Conservation (phyloP, 2,888 invertebrate species). For the Thecocarcelia acutangulata region DNA sequence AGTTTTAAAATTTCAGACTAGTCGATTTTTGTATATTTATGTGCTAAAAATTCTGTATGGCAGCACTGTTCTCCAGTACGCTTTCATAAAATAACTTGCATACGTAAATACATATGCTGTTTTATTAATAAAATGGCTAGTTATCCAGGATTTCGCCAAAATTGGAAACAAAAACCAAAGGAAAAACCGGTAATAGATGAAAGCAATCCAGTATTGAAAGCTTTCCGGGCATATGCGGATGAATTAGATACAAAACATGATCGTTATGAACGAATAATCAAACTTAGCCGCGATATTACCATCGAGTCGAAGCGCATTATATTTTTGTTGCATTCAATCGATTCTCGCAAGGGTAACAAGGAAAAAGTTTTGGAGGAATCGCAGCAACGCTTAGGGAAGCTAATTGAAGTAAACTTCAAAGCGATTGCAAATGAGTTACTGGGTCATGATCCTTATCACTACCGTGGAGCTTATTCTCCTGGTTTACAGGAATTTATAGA, state of each 20-base stretch:
- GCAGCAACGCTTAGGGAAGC: conserved; percentile 85
- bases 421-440: conserved; percentile 89
- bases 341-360: conserved; percentile 83
- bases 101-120: background rate
- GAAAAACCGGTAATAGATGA: conserved; percentile 72
- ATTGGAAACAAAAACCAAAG: conserved; percentile 55
- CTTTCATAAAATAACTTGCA: no score
- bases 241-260: conserved; percentile 91
- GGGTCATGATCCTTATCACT: conserved; percentile 87
- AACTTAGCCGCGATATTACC: conserved; percentile 91
- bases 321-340: conserved; percentile 90
- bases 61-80: no score
- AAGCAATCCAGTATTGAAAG: conserved; percentile 76
- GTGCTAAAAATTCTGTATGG: no score
- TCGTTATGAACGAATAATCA: conserved; percentile 90
- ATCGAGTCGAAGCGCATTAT: conserved; percentile 95
- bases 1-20: no score
- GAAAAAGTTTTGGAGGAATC: conserved; percentile 85
- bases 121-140: conserved; percentile 71
- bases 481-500: conserved; percentile 92
- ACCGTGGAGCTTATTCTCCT: conserved; percentile 85
- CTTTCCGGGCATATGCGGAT: conserved; percentile 84
- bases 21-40: no score
- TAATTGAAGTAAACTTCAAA: conserved; percentile 83
- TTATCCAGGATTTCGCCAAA: conserved; percentile 68